Conservation (phyloP, 2,797 vertebrate species). For the Propithecus deckenii region DNA sequence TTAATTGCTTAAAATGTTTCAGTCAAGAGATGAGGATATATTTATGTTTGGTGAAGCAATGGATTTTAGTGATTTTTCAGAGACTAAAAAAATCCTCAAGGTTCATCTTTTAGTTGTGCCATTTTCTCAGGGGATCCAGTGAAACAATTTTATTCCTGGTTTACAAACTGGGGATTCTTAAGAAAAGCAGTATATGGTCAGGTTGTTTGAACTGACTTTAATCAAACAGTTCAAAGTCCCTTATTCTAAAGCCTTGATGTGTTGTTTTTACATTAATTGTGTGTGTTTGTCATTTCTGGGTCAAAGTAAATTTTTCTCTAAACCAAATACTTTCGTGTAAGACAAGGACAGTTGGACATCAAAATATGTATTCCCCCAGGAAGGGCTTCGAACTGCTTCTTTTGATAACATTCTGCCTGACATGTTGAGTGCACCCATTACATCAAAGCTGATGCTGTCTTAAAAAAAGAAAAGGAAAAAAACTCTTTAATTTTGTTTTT, state of each 20-base stretch:
- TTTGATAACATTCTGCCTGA: constrained; percentile 85
- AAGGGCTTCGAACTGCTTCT: constrained; percentile 79
- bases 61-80: neutral
- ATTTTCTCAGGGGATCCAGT: neutral
- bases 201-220: constrained; percentile 75
- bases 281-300: constrained; percentile 82
- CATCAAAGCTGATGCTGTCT: constrained; percentile 80
- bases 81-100: neutral
- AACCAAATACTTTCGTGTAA: constrained; percentile 82
- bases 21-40: neutral
- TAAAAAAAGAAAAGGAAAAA: neutral
- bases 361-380: constrained; percentile 79
- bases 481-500: constrained; percentile 78
- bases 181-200: constrained; percentile 57
- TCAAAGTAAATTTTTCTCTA: constrained; percentile 83
- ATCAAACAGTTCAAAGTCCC: constrained; percentile 65
- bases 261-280: constrained; percentile 76
- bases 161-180: constrained; percentile 17
- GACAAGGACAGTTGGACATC: constrained; percentile 83
- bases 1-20: constrained; percentile 2
- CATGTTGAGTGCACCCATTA: constrained; percentile 81
- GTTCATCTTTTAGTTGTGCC: neutral
- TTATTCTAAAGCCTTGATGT: constrained; percentile 54
- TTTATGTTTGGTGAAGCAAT: neutral
- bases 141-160: neutral